These are phyloP conservation scores for Cryptosula pallasiana DNA, from an alignment of 2,888 invertebrate genomes.

Conservation along the genomic window DNA sequence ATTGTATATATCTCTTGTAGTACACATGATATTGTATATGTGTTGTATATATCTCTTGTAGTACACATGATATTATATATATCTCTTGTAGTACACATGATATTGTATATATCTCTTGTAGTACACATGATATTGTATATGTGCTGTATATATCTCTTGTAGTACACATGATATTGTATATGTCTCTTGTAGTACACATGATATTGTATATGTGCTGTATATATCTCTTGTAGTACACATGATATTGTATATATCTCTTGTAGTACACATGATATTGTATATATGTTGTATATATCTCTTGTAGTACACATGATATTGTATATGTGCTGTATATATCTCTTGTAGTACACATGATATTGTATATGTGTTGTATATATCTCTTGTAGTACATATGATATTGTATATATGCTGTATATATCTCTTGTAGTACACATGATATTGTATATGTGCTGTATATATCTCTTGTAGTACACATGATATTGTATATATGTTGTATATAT, in stretches of 20 bases:
- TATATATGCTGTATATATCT: too few species aligned
- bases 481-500: too few species aligned
- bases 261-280: constrained; percentile 75
- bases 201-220: too few species aligned
- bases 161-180: constrained; percentile 75
- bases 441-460: too few species aligned
- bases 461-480: constrained; percentile 66
- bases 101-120: constrained; percentile 63
- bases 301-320: constrained; percentile 73
- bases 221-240: constrained; percentile 66
- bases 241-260: constrained; percentile 62
- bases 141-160: too few species aligned
- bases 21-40: constrained; percentile 76
- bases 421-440: constrained; percentile 70
- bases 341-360: constrained; percentile 72
- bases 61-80: constrained; percentile 76
- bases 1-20: constrained; percentile 61
- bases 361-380: too few species aligned
- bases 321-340: too few species aligned
- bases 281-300: too few species aligned
- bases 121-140: constrained; percentile 76
- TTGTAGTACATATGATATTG: constrained; percentile 71
- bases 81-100: constrained; percentile 65
- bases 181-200: constrained; percentile 65
- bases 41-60: too few species aligned